These are phyloP conservation scores for Stylophora pistillata DNA, from an alignment of 64 coral and sea anemone genomes.

Conservation along the genomic window DNA sequence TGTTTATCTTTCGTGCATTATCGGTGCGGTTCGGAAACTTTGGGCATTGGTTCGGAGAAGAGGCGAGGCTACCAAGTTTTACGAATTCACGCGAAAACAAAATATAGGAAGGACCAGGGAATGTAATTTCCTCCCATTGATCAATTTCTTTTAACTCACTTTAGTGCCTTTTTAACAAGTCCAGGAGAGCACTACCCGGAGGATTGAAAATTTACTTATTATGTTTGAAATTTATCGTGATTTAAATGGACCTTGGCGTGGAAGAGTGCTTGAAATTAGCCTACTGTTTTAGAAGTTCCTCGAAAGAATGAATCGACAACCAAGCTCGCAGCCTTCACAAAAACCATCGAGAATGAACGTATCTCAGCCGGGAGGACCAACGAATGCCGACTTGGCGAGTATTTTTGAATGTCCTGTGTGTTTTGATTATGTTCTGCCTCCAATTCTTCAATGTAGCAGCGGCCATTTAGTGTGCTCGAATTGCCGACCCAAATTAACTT, in stretches of 20 bases:
- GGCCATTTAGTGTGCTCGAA: conserved; percentile 98
- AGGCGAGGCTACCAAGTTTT: conserved; percentile 32
- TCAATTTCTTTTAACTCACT: not conserved
- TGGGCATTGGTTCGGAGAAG: conserved; percentile 13
- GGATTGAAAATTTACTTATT: not conserved
- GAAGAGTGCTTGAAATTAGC: conserved; percentile 7
- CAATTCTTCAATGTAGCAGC: conserved; percentile 97
- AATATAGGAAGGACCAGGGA: conserved; percentile 6
- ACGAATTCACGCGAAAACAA: conserved; percentile 32
- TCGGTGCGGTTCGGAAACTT: conserved; percentile 16
- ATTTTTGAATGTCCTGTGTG: conserved; percentile 99
- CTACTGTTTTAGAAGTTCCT: not conserved
- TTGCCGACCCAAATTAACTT: conserved; percentile 95
- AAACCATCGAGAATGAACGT: conserved; percentile 64
- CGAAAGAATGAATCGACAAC: conserved; percentile 63
- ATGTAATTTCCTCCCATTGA: not conserved
- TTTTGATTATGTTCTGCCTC: conserved; percentile 96
- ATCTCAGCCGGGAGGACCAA: conserved; percentile 63
- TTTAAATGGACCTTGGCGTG: not conserved
- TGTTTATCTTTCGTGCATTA: not conserved
- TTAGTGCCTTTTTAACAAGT: not conserved
- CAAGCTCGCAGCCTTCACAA: conserved; percentile 52
- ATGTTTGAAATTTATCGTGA: not conserved
- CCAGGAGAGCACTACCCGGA: not conserved
- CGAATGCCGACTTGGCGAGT: conserved; percentile 96